These are phyloP conservation scores for Nomia melanderi DNA, from an alignment of 1,140 invertebrate species.

Conservation along the genomic window DNA sequence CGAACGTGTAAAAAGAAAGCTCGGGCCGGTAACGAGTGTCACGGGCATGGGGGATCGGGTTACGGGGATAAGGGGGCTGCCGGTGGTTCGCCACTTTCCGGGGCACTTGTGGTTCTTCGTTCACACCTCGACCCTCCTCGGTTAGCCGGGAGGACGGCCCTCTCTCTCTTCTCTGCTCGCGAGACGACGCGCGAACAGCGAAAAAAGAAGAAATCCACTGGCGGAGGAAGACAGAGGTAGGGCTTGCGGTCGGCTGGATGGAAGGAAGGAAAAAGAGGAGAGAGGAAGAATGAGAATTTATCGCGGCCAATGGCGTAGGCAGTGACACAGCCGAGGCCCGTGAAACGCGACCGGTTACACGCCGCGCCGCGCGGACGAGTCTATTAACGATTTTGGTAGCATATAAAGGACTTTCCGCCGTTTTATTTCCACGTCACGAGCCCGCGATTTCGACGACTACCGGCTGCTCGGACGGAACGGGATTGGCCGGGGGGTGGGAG, in stretches of 20 bases:
- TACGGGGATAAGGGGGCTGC: constrained; percentile 53
- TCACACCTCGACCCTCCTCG: constrained; percentile 72
- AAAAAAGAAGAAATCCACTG: too few relatives aligned
- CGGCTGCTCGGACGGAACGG: background rate
- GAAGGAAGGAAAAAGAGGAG: background rate
- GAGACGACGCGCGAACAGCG: constrained; percentile 40
- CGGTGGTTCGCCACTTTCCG: constrained; percentile 60
- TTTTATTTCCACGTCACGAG: constrained; percentile 17
- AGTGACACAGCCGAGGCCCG: background rate
- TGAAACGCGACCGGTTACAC: constrained; percentile 22
- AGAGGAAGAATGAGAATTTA: constrained; percentile 49
- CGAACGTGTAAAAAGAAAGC: constrained; percentile 71
- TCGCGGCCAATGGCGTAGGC: constrained; percentile 47
- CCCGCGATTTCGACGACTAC: background rate
- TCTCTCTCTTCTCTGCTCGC: too few relatives aligned
- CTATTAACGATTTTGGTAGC: constrained; percentile 42
- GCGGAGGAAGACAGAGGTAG: constrained; percentile 2
- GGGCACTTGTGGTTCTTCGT: constrained; percentile 78
- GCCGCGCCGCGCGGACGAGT: background rate
- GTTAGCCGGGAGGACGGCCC: constrained; percentile 55
- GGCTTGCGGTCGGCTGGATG: background rate
- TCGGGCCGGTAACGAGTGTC: constrained; percentile 51
- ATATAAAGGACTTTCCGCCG: constrained; percentile 16
- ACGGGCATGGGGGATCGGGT: constrained; percentile 45
- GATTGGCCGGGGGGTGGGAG: background rate